phyloP scores from a whole-genome alignment of 2,113 vertebrate genomes.

The Festucalex cinctus region DNA sequence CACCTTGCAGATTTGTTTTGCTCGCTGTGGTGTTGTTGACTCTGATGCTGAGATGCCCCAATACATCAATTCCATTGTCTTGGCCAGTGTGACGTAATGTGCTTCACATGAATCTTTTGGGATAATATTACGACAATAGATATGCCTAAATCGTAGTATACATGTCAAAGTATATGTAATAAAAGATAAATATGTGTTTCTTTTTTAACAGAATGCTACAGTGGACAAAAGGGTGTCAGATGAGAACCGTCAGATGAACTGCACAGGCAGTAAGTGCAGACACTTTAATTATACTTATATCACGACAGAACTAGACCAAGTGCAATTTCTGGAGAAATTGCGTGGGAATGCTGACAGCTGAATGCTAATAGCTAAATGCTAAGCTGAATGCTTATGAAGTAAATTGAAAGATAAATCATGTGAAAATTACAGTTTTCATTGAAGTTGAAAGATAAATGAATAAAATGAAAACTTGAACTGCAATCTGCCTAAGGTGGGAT shows the following conservation, averaged over 20 bases:
- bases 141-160: slow-evolving; percentile 9
- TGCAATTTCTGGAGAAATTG: no score
- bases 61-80: slow-evolving; percentile 37
- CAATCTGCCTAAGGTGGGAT: no score
- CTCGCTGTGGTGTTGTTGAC: slow-evolving; percentile 34
- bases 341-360: no score
- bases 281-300: not conserved
- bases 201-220: no score
- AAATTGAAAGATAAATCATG: no score
- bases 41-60: slow-evolving; percentile 49
- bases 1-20: slow-evolving; percentile 46
- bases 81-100: slow-evolving; percentile 20
- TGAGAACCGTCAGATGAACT: not conserved
- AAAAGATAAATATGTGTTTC: no score
- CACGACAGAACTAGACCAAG: no score
- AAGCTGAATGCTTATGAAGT: no score
- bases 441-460: no score
- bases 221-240: not conserved
- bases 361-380: no score
- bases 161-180: not conserved
- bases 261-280: not conserved
- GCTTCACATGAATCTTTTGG: slow-evolving; percentile 10
- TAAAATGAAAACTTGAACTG: no score
- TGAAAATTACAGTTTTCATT: no score
- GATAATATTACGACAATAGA: slow-evolving; percentile 29